These are phyloP conservation scores for Origma solitaria DNA, from an alignment of 2,113 vertebrate genomes.

Conservation along the genomic window DNA sequence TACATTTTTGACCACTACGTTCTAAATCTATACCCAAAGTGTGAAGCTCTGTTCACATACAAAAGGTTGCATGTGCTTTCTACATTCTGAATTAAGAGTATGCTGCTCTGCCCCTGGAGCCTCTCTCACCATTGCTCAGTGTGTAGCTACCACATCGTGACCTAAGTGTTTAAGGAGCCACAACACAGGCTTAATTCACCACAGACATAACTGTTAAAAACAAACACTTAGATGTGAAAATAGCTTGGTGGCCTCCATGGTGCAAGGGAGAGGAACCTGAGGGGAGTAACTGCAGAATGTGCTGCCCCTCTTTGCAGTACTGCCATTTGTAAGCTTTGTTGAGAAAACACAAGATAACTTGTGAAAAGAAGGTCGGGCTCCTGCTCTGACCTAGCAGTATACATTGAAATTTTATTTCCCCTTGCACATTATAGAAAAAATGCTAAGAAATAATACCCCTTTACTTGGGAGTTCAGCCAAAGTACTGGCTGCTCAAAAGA, in stretches of 20 bases:
- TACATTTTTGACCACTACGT: background rate
- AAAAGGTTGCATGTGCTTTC: background rate
- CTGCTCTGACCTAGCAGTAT: background rate
- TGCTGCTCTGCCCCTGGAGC: background rate
- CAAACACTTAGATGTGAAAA: conserved; percentile 5
- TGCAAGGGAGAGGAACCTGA: background rate
- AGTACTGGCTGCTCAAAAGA: background rate
- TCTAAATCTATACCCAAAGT: background rate
- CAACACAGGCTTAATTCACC: background rate
- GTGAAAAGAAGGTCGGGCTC: background rate
- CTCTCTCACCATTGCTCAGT: background rate
- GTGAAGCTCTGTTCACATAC: background rate
- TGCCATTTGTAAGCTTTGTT: background rate
- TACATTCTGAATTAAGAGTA: background rate
- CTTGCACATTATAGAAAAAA: background rate
- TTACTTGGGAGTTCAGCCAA: background rate
- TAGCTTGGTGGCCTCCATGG: background rate
- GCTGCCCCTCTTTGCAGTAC: background rate
- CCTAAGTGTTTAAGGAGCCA: background rate
- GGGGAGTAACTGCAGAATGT: background rate
- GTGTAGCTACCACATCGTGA: background rate
- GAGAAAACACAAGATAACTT: background rate
- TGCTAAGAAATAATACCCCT: background rate
- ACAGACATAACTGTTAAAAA: background rate
- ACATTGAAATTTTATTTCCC: background rate